phyloP scores from a whole-genome alignment of 2,797 vertebrate genomes.

The Tapirus indicus region DNA sequence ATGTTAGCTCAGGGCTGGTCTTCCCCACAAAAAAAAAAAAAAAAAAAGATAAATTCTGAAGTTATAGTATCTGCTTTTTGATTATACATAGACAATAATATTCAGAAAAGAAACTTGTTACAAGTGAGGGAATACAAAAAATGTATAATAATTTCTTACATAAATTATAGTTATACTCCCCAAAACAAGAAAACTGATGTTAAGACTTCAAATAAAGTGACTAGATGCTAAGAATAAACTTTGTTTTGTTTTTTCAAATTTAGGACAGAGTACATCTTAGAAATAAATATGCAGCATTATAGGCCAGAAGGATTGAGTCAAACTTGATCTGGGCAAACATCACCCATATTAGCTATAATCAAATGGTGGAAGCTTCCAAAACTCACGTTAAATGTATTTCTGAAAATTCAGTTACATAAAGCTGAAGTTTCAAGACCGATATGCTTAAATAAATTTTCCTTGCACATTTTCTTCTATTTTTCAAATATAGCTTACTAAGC shows the following conservation, averaged over 20 bases:
- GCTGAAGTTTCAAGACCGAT: not conserved
- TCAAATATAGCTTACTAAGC: not conserved
- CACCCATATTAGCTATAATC: not conserved
- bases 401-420: not conserved
- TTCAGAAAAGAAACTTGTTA: not conserved
- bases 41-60: not conserved
- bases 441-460: not conserved
- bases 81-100: not conserved
- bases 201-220: not conserved
- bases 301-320: not conserved
- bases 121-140: not conserved
- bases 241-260: not conserved
- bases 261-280: not conserved
- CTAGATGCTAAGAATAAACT: not conserved
- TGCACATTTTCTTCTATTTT: not conserved
- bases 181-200: not conserved
- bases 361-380: not conserved
- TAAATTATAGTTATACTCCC: not conserved
- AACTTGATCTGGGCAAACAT: not conserved
- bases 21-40: too few species aligned
- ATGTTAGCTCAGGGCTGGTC: too few species aligned
- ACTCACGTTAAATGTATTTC: not conserved
- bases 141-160: not conserved
- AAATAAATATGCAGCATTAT: not conserved
- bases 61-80: not conserved